These are phyloP conservation scores for Nebria salina DNA, from an alignment of 2,888 invertebrate genomes.

Conservation along the genomic window DNA sequence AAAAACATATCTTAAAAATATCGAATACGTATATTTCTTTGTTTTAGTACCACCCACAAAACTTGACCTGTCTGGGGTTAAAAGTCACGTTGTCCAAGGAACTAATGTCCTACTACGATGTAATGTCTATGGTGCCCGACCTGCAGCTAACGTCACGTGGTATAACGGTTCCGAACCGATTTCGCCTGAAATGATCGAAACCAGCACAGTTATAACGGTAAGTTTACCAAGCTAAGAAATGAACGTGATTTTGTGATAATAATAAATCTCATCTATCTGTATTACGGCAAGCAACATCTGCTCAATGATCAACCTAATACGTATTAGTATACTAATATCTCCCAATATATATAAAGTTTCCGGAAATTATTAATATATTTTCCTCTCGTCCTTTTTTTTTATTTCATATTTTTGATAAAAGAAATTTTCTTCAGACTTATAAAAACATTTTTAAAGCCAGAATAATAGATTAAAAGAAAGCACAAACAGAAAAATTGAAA, in stretches of 20 bases:
- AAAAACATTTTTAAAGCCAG: not conserved
- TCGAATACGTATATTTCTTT: not conserved
- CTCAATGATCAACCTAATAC: no score
- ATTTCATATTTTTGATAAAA: no score
- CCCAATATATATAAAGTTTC: no score
- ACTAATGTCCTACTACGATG: slow-evolving; percentile 83
- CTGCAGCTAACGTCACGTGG: slow-evolving; percentile 87
- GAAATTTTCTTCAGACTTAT: no score
- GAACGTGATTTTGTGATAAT: no score
- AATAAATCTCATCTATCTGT: no score
- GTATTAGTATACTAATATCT: no score
- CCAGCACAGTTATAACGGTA: slow-evolving; percentile 35
- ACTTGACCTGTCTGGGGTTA: slow-evolving; percentile 79
- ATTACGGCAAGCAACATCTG: no score
- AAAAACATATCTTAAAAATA: slow-evolving; percentile 7
- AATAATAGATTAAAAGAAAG: not conserved
- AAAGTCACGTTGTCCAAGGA: slow-evolving; percentile 82
- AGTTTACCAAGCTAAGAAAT: not conserved
- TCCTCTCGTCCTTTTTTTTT: no score
- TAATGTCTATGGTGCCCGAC: slow-evolving; percentile 80
- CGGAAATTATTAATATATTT: no score
- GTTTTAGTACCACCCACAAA: slow-evolving; percentile 81
- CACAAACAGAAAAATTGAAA: not conserved
- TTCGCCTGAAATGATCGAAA: slow-evolving; percentile 47
- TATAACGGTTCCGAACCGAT: slow-evolving; percentile 75